phyloP scores from a whole-genome alignment of 2,797 vertebrate species.

The Cottoperca gobio region DNA sequence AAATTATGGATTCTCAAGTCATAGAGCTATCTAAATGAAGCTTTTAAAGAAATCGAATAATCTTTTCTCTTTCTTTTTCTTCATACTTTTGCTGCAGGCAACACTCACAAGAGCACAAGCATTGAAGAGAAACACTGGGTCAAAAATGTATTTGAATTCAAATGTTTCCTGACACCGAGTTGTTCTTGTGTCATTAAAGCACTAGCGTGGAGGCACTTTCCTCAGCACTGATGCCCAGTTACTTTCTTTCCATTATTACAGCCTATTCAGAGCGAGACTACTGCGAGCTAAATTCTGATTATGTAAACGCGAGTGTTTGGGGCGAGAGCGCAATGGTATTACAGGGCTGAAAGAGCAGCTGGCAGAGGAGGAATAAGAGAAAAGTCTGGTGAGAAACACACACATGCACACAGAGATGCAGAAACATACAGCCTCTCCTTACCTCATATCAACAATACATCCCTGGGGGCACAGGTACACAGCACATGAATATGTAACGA shows the following conservation, averaged over 20 bases:
- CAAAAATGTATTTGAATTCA: slow-evolving; percentile 37
- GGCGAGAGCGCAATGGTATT: slow-evolving; percentile 54
- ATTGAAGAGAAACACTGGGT: slow-evolving; percentile 25
- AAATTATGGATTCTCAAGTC: not conserved
- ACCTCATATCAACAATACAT: slow-evolving; percentile 52
- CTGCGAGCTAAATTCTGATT: slow-evolving; percentile 54
- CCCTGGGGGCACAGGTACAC: slow-evolving; percentile 53
- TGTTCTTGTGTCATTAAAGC: slow-evolving; percentile 47
- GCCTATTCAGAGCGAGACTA: slow-evolving; percentile 33
- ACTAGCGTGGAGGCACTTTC: slow-evolving; percentile 16
- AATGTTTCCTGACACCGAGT: slow-evolving; percentile 45
- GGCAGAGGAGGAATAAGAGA: slow-evolving; percentile 47
- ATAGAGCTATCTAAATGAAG: slow-evolving; percentile 16
- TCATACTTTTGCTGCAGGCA: slow-evolving; percentile 29
- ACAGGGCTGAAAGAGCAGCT: slow-evolving; percentile 50
- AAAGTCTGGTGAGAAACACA: slow-evolving; percentile 6
- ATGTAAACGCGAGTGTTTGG: slow-evolving; percentile 58
- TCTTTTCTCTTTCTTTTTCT: too few relatives aligned
- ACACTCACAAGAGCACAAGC: not conserved
- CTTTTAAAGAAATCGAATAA: not conserved
- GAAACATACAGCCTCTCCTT: slow-evolving; percentile 26
- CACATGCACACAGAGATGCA: slow-evolving; percentile 5
- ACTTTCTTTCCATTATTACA: slow-evolving; percentile 44
- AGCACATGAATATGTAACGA: slow-evolving; percentile 61
- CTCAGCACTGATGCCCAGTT: slow-evolving; percentile 29